A percentile compares a stretch with the other conserved stretches of the same genome.
phyloP scores from a whole-genome alignment of 2,888 invertebrate species.

The Acanthosepion lycidas region DNA sequence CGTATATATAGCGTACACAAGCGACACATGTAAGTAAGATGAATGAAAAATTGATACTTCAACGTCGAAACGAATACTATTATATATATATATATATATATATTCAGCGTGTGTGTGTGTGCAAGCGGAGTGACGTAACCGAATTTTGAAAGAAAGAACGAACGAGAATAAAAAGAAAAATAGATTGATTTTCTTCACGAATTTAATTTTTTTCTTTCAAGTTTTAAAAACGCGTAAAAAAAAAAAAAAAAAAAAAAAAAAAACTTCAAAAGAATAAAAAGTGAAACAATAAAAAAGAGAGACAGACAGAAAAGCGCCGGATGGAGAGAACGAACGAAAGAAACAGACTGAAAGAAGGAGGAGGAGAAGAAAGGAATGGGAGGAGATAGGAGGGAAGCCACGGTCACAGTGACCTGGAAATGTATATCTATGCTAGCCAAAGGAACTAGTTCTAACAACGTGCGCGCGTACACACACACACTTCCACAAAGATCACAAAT shows the following conservation, averaged over 20 bases:
- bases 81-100: too few relatives aligned
- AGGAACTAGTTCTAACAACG: not conserved
- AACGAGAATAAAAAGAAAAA: not conserved
- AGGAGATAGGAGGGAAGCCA: not conserved
- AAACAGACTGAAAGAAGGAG: not conserved
- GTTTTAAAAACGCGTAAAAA: not conserved
- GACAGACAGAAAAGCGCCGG: not conserved
- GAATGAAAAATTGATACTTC: not conserved
- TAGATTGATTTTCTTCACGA: too few relatives aligned
- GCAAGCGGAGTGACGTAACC: not conserved
- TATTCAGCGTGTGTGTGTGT: too few relatives aligned
- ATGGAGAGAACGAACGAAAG: not conserved
- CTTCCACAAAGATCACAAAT: not conserved
- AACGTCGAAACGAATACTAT: not conserved
- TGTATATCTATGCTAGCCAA: slow-evolving; percentile 22
- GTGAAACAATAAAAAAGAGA: not conserved
- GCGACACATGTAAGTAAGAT: not conserved
- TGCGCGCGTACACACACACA: not conserved
- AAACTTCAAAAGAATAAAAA: not conserved
- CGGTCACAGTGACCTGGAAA: slow-evolving; percentile 38
- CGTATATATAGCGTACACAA: not conserved
- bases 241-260: not conserved
- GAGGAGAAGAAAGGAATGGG: not conserved
- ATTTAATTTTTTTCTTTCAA: too few relatives aligned
- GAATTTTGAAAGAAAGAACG: not conserved